Percentiles rank a stretch among this genome's conserved stretches.
Evolutionary conservation across 2,113 vertebrate genomes (phyloP).

Genomic region (Callopanchax toddi): DNA sequence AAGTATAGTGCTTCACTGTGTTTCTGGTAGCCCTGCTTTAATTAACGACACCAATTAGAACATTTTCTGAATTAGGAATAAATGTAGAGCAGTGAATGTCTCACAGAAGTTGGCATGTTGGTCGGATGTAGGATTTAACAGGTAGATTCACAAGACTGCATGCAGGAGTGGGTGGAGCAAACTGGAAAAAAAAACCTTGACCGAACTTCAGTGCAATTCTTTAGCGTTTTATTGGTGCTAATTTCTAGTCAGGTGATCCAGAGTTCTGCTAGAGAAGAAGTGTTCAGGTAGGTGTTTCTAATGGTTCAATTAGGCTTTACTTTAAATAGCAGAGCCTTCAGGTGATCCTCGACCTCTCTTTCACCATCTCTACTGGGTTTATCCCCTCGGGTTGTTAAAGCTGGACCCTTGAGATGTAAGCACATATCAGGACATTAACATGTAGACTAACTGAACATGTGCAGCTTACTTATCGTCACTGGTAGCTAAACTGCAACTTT

Average conservation of each 20-base stretch:
- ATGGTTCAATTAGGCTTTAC: constrained; percentile 69
- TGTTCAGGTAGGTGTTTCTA: constrained; percentile 52
- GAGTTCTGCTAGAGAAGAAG: constrained; percentile 8
- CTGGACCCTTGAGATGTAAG: constrained; percentile 54
- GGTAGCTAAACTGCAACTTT: neutral
- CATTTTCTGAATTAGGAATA: constrained; percentile 54
- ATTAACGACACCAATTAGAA: constrained; percentile 76
- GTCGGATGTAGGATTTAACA: constrained; percentile 1
- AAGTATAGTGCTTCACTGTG: constrained; percentile 54
- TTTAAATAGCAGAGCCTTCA: constrained; percentile 61
- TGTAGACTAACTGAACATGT: constrained; percentile 16
- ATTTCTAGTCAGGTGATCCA: neutral
- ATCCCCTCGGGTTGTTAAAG: constrained; percentile 64
- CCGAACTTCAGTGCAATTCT: no score
- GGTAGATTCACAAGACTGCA: neutral
- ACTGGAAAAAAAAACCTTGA: neutral
- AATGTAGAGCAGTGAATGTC: neutral
- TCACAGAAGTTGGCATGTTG: constrained; percentile 2
- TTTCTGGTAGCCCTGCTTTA: constrained; percentile 75
- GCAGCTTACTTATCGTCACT: neutral
- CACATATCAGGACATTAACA: constrained; percentile 48
- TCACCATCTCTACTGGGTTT: constrained; percentile 43
- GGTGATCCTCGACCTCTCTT: constrained; percentile 48
- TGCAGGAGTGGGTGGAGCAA: neutral
- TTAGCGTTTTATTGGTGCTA: neutral